Base-by-base conservation (phyloP, 2,797 vertebrate genomes). In the Tenualosa ilisha region DNA sequence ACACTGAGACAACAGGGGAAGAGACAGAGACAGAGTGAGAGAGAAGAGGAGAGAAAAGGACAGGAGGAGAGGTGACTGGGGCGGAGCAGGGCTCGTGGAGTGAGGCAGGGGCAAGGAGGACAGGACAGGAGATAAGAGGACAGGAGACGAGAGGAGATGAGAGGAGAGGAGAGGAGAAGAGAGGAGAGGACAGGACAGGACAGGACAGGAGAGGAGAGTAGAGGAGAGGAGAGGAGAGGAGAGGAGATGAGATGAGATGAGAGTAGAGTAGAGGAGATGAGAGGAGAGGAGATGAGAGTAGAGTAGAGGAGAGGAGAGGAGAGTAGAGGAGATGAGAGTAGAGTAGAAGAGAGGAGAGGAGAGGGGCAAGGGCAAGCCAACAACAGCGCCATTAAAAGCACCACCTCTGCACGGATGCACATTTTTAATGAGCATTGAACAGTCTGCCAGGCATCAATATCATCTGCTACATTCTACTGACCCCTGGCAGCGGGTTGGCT, bases 321-420 rank as follows among this genome's bases (percentile, higher is more conserved):
- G 22, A 3, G 2, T 4, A 72, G 31, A 6, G 11, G 31, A 75
- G 15, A 43, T 6, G 6, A 6, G 37, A 43, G 7, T 9, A 20
- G 68, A 6, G 20, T 20, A 79, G 72, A 2, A 9, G 37, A 61
- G 75, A 11, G 11, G 72, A 22, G 37, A 50, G 12, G 81, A 15
- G 26, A 63, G 13, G 40, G 81, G 61, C 84, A 85, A 82, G 81
- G 59, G 26, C 49, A 81, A 20, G 43, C 56, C 13, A 56, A 81
- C 51, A 43, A 81, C 59, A 65, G 51, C n/a, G 37, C 26, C 75
- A 81, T 43, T 54, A 63, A 56, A 15, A 49, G 40, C 79, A 56
- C 50, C 26, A 43, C 56, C 72, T 68, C 26, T 53, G 72, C 49
- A 84, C 51, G 53, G 49, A 40, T n/a, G 59, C 46, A 63, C 56